phyloP scores from a whole-genome alignment of 2,113 vertebrate species.

The Rallus limicola region DNA sequence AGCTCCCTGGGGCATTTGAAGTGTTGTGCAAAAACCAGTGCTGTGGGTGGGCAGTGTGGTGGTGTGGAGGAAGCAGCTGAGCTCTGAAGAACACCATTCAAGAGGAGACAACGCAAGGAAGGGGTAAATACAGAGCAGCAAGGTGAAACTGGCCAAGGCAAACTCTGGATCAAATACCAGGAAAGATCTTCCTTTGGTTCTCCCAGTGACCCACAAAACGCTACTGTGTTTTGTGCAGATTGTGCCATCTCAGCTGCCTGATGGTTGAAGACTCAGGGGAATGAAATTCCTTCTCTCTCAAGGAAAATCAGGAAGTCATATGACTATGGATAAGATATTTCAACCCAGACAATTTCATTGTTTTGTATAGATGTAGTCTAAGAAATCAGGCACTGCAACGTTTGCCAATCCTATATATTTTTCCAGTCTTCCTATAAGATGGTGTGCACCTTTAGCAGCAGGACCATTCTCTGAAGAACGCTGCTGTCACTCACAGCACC shows the following conservation, averaged over 20 bases:
- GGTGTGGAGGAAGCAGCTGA: background rate
- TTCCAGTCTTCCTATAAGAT: background rate
- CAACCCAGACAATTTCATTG: background rate
- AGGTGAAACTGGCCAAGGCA: background rate
- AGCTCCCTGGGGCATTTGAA: background rate
- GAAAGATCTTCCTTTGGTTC: background rate
- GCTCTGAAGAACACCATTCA: accelerated
- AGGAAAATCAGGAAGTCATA: background rate
- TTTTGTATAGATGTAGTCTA: background rate
- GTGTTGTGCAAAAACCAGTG: background rate
- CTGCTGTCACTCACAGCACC: background rate
- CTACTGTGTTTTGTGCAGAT: accelerated
- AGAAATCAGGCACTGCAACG: background rate
- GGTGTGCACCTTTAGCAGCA: background rate
- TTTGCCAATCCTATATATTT: background rate
- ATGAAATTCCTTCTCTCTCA: background rate
- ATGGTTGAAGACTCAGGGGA: background rate
- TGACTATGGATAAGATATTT: background rate
- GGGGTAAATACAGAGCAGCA: background rate
- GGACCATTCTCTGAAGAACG: background rate
- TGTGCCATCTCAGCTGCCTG: background rate
- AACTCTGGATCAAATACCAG: background rate
- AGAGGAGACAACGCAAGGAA: background rate
- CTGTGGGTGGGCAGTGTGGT: background rate
- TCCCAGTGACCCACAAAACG: background rate